Evolutionary conservation across 2,888 invertebrate genomes (phyloP).

Genomic region (Synanthedon vespiformis): DNA sequence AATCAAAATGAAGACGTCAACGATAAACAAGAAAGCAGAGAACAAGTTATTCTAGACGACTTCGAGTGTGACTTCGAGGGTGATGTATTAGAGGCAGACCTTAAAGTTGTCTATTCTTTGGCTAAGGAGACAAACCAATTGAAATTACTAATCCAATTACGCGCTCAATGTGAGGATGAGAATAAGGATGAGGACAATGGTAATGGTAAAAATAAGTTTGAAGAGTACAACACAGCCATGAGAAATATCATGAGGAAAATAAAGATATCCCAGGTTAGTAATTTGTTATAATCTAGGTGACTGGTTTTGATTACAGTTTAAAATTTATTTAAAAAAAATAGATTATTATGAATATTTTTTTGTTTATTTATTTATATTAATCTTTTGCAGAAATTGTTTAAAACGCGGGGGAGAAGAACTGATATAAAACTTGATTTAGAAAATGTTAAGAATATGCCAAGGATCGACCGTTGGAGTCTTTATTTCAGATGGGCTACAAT

Average conservation of each 20-base stretch:
- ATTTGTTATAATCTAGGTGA: too few relatives aligned
- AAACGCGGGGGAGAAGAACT: not conserved
- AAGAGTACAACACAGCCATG: too few relatives aligned
- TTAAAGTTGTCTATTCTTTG: slow-evolving; percentile 18
- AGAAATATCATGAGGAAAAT: too few relatives aligned
- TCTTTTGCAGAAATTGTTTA: slow-evolving; percentile 24
- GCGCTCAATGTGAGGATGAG: too few relatives aligned
- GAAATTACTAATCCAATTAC: slow-evolving; percentile 6
- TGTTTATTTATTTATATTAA: not conserved
- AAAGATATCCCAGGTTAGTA: too few relatives aligned
- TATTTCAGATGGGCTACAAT: slow-evolving; percentile 39
- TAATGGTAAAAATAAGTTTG: too few relatives aligned
- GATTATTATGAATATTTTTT: not conserved
- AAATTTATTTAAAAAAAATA: too few relatives aligned
- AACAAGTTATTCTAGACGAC: slow-evolving; percentile 26
- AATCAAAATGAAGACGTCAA: slow-evolving; percentile 16
- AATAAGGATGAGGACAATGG: too few relatives aligned
- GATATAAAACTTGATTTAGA: slow-evolving; percentile 6
- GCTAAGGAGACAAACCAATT: slow-evolving; percentile 15
- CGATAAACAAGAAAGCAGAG: slow-evolving; percentile 10
- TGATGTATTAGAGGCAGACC: slow-evolving; percentile 1
- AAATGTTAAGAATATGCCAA: slow-evolving; percentile 14
- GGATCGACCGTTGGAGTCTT: slow-evolving; percentile 34
- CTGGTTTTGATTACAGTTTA: too few relatives aligned
- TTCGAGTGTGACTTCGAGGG: slow-evolving; percentile 13